Conservation (phyloP, 2,888 invertebrate genomes). For the Trichacis sp. region DNA sequence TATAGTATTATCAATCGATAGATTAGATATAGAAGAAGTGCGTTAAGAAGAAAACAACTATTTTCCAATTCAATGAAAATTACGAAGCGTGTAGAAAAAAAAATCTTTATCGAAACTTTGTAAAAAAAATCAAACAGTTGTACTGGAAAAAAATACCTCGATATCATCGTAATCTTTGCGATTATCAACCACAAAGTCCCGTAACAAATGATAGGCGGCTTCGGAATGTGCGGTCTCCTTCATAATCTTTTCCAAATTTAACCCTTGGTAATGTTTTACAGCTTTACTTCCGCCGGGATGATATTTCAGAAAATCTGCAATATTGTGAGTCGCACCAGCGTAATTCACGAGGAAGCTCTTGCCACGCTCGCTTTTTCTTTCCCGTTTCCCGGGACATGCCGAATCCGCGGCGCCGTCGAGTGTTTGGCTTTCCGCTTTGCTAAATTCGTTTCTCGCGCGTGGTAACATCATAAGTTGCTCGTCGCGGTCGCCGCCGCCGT, state of each 20-base stretch:
- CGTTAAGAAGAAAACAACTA: too few relatives aligned
- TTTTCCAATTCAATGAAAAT: too few relatives aligned
- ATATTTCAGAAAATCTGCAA: constrained; percentile 76
- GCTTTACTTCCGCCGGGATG: constrained; percentile 83
- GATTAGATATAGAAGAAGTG: neutral
- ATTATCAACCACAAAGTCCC: constrained; percentile 72
- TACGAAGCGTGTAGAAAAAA: too few relatives aligned
- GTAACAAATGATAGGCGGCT: constrained; percentile 76
- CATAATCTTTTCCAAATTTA: constrained; percentile 72
- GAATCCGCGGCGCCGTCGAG: too few relatives aligned
- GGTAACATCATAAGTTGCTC: too few relatives aligned
- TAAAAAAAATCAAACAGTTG: neutral
- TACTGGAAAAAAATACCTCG: constrained; percentile 48
- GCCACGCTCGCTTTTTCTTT: too few relatives aligned
- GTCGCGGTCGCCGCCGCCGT: neutral
- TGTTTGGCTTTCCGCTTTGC: too few relatives aligned
- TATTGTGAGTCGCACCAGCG: constrained; percentile 73
- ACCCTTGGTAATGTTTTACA: constrained; percentile 72
- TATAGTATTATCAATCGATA: neutral
- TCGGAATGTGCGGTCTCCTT: constrained; percentile 73
- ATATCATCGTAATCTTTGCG: constrained; percentile 51
- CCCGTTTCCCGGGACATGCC: too few relatives aligned
- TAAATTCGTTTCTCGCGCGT: too few relatives aligned
- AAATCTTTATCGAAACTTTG: neutral
- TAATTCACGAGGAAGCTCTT: constrained; percentile 66